Evolutionary conservation across 2,797 vertebrate species (phyloP).

Genomic region (Malacoctenus gilli): DNA sequence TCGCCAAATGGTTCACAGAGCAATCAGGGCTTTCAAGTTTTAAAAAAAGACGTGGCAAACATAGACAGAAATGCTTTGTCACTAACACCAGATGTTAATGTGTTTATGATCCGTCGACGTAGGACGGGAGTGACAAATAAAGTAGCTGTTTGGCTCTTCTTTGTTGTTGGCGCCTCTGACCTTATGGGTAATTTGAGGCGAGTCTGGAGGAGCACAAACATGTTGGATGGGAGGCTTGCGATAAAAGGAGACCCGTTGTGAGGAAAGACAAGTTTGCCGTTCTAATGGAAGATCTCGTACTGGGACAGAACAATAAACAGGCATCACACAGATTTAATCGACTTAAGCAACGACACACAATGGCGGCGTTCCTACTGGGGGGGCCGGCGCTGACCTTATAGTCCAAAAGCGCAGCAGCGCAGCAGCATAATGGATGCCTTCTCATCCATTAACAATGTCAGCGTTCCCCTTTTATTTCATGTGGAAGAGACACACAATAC

Average conservation of each 20-base stretch:
- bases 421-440: neutral
- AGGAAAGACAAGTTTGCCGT: constrained; percentile 42
- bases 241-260: constrained; percentile 58
- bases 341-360: constrained; percentile 57
- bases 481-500: neutral
- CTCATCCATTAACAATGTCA: constrained; percentile 14
- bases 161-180: constrained; percentile 24
- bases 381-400: constrained; percentile 41
- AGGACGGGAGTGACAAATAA: constrained; percentile 32
- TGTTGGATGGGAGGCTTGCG: constrained; percentile 33
- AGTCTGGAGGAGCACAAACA: constrained; percentile 21
- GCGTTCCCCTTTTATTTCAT: constrained; percentile 3
- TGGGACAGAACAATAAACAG: constrained; percentile 55
- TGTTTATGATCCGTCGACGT: constrained; percentile 34
- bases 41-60: constrained; percentile 20
- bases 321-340: constrained; percentile 59
- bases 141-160: constrained; percentile 25
- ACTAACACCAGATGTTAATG: constrained; percentile 25
- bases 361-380: constrained; percentile 31
- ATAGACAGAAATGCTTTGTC: constrained; percentile 16
- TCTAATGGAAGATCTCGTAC: constrained; percentile 65
- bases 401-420: constrained; percentile 28
- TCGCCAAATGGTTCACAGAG: constrained; percentile 35
- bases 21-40: constrained; percentile 35
- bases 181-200: constrained; percentile 35